Evolutionary conservation across 2,797 vertebrate species (phyloP).

Genomic region (Schizopygopsis pylzovi): DNA sequence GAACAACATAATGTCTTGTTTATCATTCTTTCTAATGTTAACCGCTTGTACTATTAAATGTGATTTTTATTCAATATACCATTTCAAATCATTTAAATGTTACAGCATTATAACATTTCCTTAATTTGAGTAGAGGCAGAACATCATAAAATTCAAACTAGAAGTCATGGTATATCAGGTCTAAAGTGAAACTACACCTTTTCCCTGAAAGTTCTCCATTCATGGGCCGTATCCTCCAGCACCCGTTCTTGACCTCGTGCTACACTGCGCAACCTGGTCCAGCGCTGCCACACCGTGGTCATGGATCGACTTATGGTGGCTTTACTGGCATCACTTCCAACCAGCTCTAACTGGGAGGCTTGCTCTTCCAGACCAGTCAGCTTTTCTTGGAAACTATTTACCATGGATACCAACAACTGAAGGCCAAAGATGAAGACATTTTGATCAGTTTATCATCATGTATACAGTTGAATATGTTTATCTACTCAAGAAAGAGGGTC

Average conservation of each 20-base stretch:
- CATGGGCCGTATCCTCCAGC: conserved; percentile 85
- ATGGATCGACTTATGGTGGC: conserved; percentile 84
- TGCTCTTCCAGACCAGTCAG: conserved; percentile 85
- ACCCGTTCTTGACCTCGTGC: conserved; percentile 90
- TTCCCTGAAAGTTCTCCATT: conserved; percentile 87
- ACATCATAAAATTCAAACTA: not conserved
- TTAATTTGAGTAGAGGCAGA: not conserved
- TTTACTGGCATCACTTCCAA: conserved; percentile 80
- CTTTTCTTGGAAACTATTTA: conserved; percentile 85
- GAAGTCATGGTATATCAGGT: not conserved
- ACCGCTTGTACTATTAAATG: not conserved
- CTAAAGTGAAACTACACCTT: conserved; percentile 76
- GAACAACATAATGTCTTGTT: conserved; percentile 9
- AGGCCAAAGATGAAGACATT: conserved; percentile 37
- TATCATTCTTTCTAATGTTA: not conserved
- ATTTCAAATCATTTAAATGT: conserved; percentile 10
- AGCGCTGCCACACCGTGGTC: conserved; percentile 92
- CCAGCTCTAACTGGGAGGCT: conserved; percentile 78
- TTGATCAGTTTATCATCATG: conserved; percentile 3
- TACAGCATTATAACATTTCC: not conserved
- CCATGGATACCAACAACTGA: conserved; percentile 82
- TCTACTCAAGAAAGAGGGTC: not conserved
- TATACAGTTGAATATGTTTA: not conserved
- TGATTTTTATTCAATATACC: not conserved
- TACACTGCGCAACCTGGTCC: conserved; percentile 86